Conservation (phyloP, 2,797 vertebrate species). For the Mastacembelus armatus region DNA sequence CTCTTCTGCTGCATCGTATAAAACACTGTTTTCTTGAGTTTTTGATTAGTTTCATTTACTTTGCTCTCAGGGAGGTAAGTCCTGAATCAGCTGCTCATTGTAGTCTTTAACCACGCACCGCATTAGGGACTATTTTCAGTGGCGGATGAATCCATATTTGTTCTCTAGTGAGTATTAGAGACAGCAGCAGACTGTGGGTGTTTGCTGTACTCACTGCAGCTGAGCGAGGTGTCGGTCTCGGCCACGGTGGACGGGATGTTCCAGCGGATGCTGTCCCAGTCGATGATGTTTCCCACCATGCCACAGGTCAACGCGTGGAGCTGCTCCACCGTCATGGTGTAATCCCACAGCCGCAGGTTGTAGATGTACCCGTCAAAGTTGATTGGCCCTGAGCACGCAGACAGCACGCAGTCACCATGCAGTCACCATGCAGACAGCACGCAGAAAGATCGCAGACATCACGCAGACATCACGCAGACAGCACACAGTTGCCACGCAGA, state of each 20-base stretch:
- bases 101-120: too few relatives aligned
- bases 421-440: too few relatives aligned
- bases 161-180: too few relatives aligned
- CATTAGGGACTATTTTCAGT: too few relatives aligned
- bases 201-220: constrained; percentile 91
- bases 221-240: constrained; percentile 90
- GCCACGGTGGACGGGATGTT: constrained; percentile 85
- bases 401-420: background rate
- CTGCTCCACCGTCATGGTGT: constrained; percentile 81
- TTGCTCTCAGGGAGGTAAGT: too few relatives aligned
- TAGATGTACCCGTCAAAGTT: constrained; percentile 90
- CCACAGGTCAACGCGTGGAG: constrained; percentile 88
- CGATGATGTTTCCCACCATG: constrained; percentile 87
- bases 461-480: background rate
- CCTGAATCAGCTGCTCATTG: too few relatives aligned
- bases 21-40: too few relatives aligned
- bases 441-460: too few relatives aligned
- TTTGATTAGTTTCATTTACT: too few relatives aligned
- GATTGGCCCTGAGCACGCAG: constrained; percentile 50
- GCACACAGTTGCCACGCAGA: too few relatives aligned
- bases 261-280: constrained; percentile 96
- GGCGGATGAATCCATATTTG: too few relatives aligned
- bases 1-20: background rate
- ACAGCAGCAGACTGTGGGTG: background rate
- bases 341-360: constrained; percentile 94